Base-by-base conservation (phyloP, 92 coral and sea anemone species). In the Virgularia gustaviana region DNA sequence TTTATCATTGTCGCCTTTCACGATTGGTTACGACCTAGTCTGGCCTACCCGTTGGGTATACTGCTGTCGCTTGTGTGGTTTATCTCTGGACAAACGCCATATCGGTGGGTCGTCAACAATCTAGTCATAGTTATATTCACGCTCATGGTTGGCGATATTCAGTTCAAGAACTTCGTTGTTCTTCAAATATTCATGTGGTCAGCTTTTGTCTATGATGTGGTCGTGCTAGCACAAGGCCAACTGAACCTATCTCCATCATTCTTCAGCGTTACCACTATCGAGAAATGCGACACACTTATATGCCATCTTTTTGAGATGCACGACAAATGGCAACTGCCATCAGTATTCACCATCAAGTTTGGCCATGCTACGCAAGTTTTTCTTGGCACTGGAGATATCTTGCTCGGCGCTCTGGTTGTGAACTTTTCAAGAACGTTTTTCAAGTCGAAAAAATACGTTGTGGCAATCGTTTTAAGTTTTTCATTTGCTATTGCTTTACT, bases 131-230 rank as follows among this genome's bases (percentile, higher is more conserved):
- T 89, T 0, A 87, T 92, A 91, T 92, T 92, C 60, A 90, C 98
- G 10, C 78, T 92, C 7, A 52, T 92, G 59, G 88, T 96, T 6
- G 86, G 98, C 24, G 96, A 92, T 35, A 85, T 92, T 1, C 98
- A 87, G 67, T 92, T 92, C 72, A 79, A 91, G 12, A 92, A 92
- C 77, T 92, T 92, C 78, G 79, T 90, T 35, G 90, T 92, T 49
- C 57, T 92, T 37, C 98, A 92, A 80, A 92, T 92, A 4, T 92
- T 92, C 42, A 84, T 92, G 56, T 92, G 98, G 98, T 86, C 94
- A 4, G 98, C 98, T 6, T 90, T 92, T 31, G 22, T 92, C 28
- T 92, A 92, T 62, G 98, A 92, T 25, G 96, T 92, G 10, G 89
- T 87, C 49, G 83, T 92, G 12, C 79, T 92, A 7, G 89, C 96